These are phyloP conservation scores for Chromis chromis DNA, from an alignment of 2,797 vertebrate species.

Conservation along the genomic window DNA sequence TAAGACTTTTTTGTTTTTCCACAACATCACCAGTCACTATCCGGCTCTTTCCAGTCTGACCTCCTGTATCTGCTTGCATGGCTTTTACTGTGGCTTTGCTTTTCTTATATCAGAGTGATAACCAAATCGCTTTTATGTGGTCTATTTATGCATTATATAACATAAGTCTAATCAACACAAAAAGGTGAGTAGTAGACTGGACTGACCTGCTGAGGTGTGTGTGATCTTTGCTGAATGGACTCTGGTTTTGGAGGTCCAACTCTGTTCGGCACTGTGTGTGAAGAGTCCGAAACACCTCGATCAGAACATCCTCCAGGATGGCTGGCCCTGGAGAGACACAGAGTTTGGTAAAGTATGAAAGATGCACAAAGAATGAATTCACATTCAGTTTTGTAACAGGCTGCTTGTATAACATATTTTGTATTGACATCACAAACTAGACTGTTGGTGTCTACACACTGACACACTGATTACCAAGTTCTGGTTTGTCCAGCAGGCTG, in stretches of 20 bases:
- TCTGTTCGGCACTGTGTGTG: conserved; percentile 95
- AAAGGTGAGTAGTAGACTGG: background rate
- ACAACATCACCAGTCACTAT: no score
- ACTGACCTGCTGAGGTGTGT: conserved; percentile 95
- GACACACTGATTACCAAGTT: conserved; percentile 88
- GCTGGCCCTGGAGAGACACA: conserved; percentile 89
- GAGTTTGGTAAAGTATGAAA: background rate
- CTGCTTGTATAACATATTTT: background rate
- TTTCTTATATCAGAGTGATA: no score
- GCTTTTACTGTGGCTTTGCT: background rate
- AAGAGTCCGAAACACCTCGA: conserved; percentile 96
- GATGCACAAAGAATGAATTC: background rate
- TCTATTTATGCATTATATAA: no score
- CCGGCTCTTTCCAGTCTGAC: background rate
- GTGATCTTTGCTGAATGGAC: conserved; percentile 95
- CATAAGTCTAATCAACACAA: background rate
- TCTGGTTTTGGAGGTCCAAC: conserved; percentile 92
- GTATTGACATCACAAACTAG: background rate
- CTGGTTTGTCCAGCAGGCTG: conserved; percentile 98
- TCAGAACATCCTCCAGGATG: conserved; percentile 96
- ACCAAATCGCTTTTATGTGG: no score
- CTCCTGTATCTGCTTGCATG: background rate
- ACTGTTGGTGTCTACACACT: background rate
- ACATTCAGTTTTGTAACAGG: background rate
- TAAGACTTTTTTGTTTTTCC: no score